phyloP scores from a whole-genome alignment of 1,140 invertebrate genomes.

The Trinorchestia longiramus region DNA sequence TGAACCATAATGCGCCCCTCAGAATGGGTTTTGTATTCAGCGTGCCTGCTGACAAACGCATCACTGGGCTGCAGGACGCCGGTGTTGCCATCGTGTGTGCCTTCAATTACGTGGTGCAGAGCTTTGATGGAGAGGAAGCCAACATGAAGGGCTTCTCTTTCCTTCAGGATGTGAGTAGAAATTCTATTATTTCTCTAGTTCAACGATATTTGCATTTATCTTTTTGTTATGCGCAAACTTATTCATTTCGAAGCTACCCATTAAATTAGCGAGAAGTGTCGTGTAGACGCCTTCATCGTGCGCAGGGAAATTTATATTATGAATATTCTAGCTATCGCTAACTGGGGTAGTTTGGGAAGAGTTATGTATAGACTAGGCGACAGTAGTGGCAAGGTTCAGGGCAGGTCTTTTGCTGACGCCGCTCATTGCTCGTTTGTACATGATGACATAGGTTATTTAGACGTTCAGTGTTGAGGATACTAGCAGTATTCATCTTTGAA shows the following conservation, averaged over 20 bases:
- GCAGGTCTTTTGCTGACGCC: not conserved
- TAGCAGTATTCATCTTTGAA: not conserved
- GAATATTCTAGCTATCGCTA: too few species aligned
- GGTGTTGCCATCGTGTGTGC: slow-evolving; percentile 90
- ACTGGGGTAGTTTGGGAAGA: too few species aligned
- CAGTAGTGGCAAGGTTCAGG: not conserved
- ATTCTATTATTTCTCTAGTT: not conserved
- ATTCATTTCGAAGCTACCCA: too few species aligned
- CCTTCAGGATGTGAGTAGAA: slow-evolving; percentile 62
- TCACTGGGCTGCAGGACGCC: slow-evolving; percentile 78
- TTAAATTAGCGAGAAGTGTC: too few species aligned
- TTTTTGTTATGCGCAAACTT: too few species aligned
- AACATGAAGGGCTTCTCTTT: slow-evolving; percentile 64
- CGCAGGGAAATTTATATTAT: too few species aligned
- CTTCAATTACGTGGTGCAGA: slow-evolving; percentile 90
- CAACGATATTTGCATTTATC: not conserved
- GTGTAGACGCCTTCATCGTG: too few species aligned
- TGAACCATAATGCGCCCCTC: slow-evolving; percentile 88
- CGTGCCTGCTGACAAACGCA: slow-evolving; percentile 75
- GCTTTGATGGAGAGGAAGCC: slow-evolving; percentile 74
- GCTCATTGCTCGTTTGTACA: not conserved
- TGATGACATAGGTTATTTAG: not conserved
- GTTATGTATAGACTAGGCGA: too few species aligned
- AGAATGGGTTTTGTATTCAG: slow-evolving; percentile 93
- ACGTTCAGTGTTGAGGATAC: not conserved